Conservation (phyloP, 23 tunicate genomes). For the Diplosoma virens region DNA sequence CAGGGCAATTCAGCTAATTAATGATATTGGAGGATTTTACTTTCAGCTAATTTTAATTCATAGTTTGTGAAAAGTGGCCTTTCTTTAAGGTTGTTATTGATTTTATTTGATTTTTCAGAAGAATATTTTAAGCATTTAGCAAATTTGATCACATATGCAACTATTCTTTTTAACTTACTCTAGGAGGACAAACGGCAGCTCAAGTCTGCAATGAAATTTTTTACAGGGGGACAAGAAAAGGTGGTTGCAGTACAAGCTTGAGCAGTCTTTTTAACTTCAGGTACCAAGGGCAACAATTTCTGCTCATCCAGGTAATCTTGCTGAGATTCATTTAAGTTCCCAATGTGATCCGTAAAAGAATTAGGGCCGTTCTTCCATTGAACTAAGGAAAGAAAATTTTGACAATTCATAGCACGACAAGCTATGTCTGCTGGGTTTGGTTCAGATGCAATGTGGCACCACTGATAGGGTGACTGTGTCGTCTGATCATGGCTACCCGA, state of each 20-base stretch:
- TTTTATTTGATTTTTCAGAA: background rate
- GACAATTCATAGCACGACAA: background rate
- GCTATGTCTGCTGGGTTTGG: background rate
- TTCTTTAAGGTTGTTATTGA: background rate
- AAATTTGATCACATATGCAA: background rate
- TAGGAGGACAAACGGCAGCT: background rate
- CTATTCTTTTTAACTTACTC: background rate
- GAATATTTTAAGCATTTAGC: background rate
- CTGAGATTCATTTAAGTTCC: background rate
- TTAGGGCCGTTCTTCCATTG: background rate
- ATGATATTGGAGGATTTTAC: background rate
- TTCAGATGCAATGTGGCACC: background rate
- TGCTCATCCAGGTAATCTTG: background rate
- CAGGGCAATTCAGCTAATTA: background rate
- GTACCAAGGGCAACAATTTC: background rate
- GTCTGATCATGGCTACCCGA: background rate
- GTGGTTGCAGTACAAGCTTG: too few species aligned
- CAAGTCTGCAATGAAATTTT: background rate
- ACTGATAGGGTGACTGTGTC: background rate
- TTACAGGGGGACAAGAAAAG: background rate
- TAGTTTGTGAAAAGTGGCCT: background rate
- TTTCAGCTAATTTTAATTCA: background rate
- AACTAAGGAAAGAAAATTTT: background rate
- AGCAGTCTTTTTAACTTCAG: background rate
- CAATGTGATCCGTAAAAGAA: background rate